Conservation (phyloP, 2,797 vertebrate genomes). For the Tinamus major region DNA sequence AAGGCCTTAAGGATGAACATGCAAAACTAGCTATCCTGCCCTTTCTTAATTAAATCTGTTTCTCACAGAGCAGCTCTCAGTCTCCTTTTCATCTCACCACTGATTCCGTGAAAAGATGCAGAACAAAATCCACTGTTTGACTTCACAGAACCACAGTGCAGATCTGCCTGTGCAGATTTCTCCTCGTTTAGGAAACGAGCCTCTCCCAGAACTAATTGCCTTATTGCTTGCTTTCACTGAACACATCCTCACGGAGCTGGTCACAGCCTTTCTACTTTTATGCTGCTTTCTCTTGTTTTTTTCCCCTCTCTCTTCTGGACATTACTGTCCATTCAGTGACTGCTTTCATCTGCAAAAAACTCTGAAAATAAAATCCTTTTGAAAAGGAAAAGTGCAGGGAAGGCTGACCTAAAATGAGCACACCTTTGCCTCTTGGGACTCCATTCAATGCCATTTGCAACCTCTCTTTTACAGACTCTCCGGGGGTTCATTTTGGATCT, state of each 20-base stretch:
- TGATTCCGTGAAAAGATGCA: not conserved
- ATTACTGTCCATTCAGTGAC: not conserved
- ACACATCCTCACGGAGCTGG: not conserved
- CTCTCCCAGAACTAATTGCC: not conserved
- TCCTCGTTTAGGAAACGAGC: not conserved
- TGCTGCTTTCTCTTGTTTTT: not conserved
- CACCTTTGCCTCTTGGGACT: not conserved
- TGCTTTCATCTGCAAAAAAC: not conserved
- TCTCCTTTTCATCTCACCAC: not conserved
- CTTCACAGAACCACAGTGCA: not conserved
- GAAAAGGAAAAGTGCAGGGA: not conserved
- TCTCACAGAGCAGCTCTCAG: not conserved
- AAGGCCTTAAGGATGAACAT: not conserved
- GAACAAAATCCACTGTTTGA: not conserved
- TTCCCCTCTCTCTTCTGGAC: not conserved
- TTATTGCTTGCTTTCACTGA: not conserved
- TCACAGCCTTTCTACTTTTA: not conserved
- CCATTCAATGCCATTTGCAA: not conserved
- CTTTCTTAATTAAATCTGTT: not conserved
- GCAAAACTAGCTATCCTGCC: not conserved
- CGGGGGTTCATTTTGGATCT: conserved; percentile 47
- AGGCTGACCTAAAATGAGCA: not conserved
- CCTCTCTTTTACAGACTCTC: conserved; percentile 38
- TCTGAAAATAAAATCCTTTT: not conserved
- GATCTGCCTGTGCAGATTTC: not conserved